Conservation (phyloP, 1,140 invertebrate species). For the Chelonus insularis region DNA sequence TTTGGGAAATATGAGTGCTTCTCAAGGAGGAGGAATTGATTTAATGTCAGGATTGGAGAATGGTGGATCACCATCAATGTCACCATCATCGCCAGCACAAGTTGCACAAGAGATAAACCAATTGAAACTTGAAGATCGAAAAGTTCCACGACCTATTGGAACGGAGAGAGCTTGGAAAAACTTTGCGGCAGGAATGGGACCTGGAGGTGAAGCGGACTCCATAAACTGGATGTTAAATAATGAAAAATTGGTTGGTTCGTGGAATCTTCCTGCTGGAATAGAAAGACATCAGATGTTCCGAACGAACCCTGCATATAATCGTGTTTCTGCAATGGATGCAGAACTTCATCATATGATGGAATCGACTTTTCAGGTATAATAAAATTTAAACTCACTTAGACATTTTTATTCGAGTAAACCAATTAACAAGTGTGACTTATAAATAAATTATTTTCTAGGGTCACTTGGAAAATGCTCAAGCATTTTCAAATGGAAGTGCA, state of each 20-base stretch:
- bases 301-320: constrained; percentile 49
- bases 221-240: constrained; percentile 66
- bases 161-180: constrained; percentile 75
- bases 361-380: constrained; percentile 55
- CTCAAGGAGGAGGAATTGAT: constrained; percentile 59
- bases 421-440: too few species aligned
- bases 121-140: constrained; percentile 67
- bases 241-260: constrained; percentile 57
- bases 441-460: too few species aligned
- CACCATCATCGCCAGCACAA: constrained; percentile 59
- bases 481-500: constrained; percentile 52
- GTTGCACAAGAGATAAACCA: constrained; percentile 48
- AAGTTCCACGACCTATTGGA: constrained; percentile 76
- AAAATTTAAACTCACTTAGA: too few species aligned
- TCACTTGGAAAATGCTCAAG: constrained; percentile 53
- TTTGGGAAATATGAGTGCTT: constrained; percentile 45
- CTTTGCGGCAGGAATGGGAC: constrained; percentile 46
- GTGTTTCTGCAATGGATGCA: constrained; percentile 50
- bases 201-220: constrained; percentile 54
- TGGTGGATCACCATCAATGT: constrained; percentile 66
- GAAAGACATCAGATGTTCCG: constrained; percentile 56
- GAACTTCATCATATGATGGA: constrained; percentile 59
- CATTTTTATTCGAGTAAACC: too few species aligned
- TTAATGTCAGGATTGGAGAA: constrained; percentile 62
- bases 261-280: constrained; percentile 43